These are phyloP conservation scores for Coregonus sp. DNA, from an alignment of 2,797 vertebrate species.

Conservation along the genomic window DNA sequence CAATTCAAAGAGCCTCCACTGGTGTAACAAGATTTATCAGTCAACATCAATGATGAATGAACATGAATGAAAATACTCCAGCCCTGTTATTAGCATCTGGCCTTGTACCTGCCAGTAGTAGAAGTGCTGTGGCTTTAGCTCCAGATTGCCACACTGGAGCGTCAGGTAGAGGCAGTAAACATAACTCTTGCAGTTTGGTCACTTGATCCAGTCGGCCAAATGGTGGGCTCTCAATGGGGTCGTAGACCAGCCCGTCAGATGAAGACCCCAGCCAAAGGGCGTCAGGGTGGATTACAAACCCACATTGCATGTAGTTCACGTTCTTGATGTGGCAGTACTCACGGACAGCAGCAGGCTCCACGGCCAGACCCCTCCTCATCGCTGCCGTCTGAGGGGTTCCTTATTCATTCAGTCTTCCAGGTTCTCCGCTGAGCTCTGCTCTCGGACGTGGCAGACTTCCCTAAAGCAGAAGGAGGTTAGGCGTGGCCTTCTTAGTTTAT, in stretches of 20 bases:
- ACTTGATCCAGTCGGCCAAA: neutral
- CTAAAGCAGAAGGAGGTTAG: no score
- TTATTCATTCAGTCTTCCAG: no score
- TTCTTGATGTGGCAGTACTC: constrained; percentile 17
- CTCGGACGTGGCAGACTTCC: no score
- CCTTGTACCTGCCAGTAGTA: constrained; percentile 18
- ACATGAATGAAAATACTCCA: constrained; percentile 1
- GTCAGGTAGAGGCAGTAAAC: neutral
- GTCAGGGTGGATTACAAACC: constrained; percentile 26
- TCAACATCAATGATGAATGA: no score
- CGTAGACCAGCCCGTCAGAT: constrained; percentile 5
- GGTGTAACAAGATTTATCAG: no score
- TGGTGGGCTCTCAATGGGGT: constrained; percentile 6
- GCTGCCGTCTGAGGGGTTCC: neutral
- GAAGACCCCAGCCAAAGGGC: constrained; percentile 18
- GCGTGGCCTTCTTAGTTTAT: no score
- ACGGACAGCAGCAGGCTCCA: constrained; percentile 6
- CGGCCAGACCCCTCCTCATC: constrained; percentile 20
- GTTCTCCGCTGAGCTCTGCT: no score
- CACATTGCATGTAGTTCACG: constrained; percentile 18
- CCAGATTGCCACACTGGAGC: neutral
- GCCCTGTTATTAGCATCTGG: constrained; percentile 5
- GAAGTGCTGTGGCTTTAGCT: constrained; percentile 4
- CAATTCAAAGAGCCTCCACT: no score
- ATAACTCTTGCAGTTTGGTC: no score